Evolutionary conservation across 2,888 invertebrate genomes (phyloP), one percentile per base, ranked within the genome.

Genomic region (Dioctria rufipes): DNA sequence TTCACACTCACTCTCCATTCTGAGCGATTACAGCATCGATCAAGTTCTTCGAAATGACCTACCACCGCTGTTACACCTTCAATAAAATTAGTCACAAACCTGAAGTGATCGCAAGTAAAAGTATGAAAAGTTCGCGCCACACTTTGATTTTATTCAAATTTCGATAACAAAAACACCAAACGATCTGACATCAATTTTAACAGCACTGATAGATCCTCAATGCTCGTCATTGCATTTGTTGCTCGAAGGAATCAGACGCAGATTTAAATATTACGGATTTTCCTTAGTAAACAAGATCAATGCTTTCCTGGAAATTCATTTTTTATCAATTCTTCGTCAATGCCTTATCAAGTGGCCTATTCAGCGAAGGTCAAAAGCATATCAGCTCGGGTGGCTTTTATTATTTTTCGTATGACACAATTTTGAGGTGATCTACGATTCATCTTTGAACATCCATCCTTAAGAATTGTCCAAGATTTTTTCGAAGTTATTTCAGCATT

Each of bases 251-350:
- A 40, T 37, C 66, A 42, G 39, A 73, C 51, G 43, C 25, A 73
- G 25, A 25, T 25, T 25, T 25, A 25, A 13, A 58, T 42, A 25
- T 37, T 37, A 37, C 58, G 73, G 73, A 6, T 73, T 73, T 73
- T 73, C 43, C 73, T 60, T 4, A 60, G 25, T 60, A 73, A 73
- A 73, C 73, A 73, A 73, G 42, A 73, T 58, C 58, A 73, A 73
- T 73, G 60, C 40, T 42, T 73, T 73, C 73, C 60, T 40, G 42
- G 73, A 73, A 73, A 67, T 39, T 39, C 42, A 42, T 6, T 58
- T 25, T 73, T 73, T 73, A 73, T 73, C 73, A 73, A 60, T 40
- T 51, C n/a, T 51, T 39, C 69, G 69, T 69, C 73, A 73, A 60
- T 73, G 54, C 4, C 60, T 73, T 73, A 73, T 73, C 73, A 73